Base-by-base conservation (phyloP, 1,140 invertebrate species). In the Caenorhabditis briggsae region DNA sequence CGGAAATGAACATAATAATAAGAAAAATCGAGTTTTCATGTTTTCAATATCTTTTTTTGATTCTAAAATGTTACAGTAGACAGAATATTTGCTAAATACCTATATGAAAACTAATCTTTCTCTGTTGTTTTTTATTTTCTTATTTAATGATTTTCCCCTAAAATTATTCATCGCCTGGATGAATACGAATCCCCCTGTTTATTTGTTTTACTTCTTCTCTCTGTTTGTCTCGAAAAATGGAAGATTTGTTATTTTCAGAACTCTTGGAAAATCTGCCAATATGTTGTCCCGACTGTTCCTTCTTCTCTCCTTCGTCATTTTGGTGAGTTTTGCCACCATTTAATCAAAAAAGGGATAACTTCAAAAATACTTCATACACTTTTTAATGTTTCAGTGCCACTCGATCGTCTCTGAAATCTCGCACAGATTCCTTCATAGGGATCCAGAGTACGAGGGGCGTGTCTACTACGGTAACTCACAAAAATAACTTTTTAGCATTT, bases 391-490 rank as follows among this genome's bases (percentile, higher is more conserved):
- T 43, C 82, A 83, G 82, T 78, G 70, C 46, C 70, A 78, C 46
- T 78, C 70, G 12, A 78, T 78, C 8, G 70, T 78, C 8, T 78
- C 70, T n/a, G 70, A 78, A 50, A 78, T 78, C 46, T 78, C 70
- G 9, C 70, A 78, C 46, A 48, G 70, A 78, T 78, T 78, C 46
- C n/a, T 78, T 11, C 70, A 78, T 11, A n/a, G 70, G 14, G 70
- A 78, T 50, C 43, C 70, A 48, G 70, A 78, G 3, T 78, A 78
- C 46, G 70, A 78, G 14, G 70, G 70, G 3, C 16, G 46, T 18
- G 70, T 78, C 46, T 78, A 50, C 46, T 78, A 78, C 46, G 70
- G 70, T 78, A 53, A 41, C 12, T 58, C n/a, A 58, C 2, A 5
- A 58, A 18, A 2, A 18, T 18, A n/a, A n/a, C n/a, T 58, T n/a